phyloP scores from a whole-genome alignment of 2,797 vertebrate genomes.

The Cottoperca gobio region DNA sequence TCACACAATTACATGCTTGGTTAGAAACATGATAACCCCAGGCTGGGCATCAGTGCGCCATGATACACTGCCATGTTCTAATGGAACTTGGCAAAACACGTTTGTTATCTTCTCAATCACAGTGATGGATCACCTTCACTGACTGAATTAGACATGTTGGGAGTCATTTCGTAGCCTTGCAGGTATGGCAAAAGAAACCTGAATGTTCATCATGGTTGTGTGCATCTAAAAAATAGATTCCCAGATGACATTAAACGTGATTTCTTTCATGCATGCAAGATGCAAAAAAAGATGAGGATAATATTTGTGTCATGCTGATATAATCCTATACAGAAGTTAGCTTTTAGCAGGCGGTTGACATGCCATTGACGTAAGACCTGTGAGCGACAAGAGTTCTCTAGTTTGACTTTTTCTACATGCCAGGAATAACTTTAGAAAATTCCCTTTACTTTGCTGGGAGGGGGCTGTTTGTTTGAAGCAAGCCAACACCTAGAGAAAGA shows the following conservation, averaged over 20 bases:
- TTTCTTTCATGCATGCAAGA: slow-evolving; percentile 15
- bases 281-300: background rate
- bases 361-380: slow-evolving; percentile 18
- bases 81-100: slow-evolving; percentile 36
- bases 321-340: slow-evolving; percentile 30
- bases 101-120: slow-evolving; percentile 54
- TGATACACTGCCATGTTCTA: slow-evolving; percentile 7
- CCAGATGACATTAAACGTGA: background rate
- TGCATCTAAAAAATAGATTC: slow-evolving; percentile 11
- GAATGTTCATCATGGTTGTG: background rate
- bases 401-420: slow-evolving; percentile 35
- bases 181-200: slow-evolving; percentile 6
- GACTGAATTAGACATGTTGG: slow-evolving; percentile 20
- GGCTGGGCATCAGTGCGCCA: slow-evolving; percentile 17
- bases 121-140: slow-evolving; percentile 43
- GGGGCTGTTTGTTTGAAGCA: too few species aligned
- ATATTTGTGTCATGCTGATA: background rate
- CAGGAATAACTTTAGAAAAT: slow-evolving; percentile 27
- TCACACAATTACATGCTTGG: slow-evolving; percentile 51
- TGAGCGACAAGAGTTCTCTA: slow-evolving; percentile 46
- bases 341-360: slow-evolving; percentile 12
- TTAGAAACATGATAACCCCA: slow-evolving; percentile 45
- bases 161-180: slow-evolving; percentile 7
- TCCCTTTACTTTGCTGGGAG: background rate
- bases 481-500: too few species aligned